A percentile compares a stretch with the other conserved stretches of the same genome.
Conservation (phyloP, 1,140 invertebrate genomes). For the Amyelois transitella region DNA sequence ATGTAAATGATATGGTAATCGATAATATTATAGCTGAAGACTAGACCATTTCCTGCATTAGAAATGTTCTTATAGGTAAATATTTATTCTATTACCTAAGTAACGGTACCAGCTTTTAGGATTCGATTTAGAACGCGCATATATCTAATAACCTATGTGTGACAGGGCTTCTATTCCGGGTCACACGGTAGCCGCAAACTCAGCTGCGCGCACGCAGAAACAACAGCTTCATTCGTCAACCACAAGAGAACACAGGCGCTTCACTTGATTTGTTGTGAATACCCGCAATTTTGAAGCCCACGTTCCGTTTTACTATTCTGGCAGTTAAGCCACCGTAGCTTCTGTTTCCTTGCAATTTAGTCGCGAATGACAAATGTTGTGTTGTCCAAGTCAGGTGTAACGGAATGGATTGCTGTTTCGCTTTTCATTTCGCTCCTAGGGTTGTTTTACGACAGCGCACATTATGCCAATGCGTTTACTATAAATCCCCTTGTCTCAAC, state of each 20-base stretch:
- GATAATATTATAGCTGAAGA: too few species aligned
- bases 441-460: constrained; percentile 8
- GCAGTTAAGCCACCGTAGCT: constrained; percentile 20
- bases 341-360: constrained; percentile 39
- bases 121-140: background rate
- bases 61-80: background rate
- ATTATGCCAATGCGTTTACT: constrained; percentile 11
- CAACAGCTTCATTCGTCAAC: constrained; percentile 64
- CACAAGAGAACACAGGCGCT: constrained; percentile 37
- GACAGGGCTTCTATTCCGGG: constrained; percentile 21
- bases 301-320: constrained; percentile 44
- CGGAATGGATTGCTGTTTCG: constrained; percentile 13
- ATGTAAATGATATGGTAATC: too few species aligned
- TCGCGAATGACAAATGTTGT: constrained; percentile 37
- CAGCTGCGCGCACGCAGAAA: constrained; percentile 26
- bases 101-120: background rate
- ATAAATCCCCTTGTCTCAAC: constrained; percentile 9
- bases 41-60: background rate
- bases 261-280: constrained; percentile 52
- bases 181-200: constrained; percentile 35
- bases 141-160: background rate
- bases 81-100: background rate
- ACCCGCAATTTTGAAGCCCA: constrained; percentile 54
- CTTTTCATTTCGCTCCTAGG: constrained; percentile 4
- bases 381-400: constrained; percentile 24